phyloP scores from a whole-genome alignment of 2,888 invertebrate species.

The Drosophila atripex region DNA sequence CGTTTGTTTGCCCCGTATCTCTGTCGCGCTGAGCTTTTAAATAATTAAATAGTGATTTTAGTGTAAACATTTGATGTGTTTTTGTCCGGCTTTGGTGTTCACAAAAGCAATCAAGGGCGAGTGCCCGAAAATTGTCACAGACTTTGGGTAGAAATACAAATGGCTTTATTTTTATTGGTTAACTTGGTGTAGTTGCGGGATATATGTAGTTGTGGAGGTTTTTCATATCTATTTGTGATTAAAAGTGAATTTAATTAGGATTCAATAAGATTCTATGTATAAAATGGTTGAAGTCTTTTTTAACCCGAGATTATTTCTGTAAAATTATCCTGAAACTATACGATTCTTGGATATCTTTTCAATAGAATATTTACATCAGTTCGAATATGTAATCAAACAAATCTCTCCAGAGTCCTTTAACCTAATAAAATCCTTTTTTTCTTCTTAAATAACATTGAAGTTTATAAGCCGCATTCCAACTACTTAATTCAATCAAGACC shows the following conservation, averaged over 20 bases:
- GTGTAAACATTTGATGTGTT: slow-evolving; percentile 63
- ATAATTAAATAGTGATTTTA: slow-evolving; percentile 73
- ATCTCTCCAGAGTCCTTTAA: too few species aligned
- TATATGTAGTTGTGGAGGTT: not conserved
- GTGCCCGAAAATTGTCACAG: not conserved
- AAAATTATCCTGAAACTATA: too few species aligned
- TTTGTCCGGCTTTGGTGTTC: slow-evolving; percentile 11
- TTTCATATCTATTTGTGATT: not conserved
- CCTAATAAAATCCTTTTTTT: too few species aligned
- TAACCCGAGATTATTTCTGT: too few species aligned
- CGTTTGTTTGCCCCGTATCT: slow-evolving; percentile 8
- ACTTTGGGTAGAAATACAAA: not conserved
- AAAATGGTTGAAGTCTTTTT: too few species aligned
- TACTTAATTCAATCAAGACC: slow-evolving; percentile 20
- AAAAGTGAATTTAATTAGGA: not conserved
- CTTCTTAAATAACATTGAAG: too few species aligned
- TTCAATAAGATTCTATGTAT: not conserved
- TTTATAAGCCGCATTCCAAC: not conserved
- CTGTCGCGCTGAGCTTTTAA: slow-evolving; percentile 49
- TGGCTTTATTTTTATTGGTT: not conserved
- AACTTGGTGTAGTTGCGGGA: not conserved
- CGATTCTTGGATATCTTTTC: too few species aligned
- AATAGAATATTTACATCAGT: too few species aligned
- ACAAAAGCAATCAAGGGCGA: slow-evolving; percentile 12
- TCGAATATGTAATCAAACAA: too few species aligned